Base-by-base conservation (phyloP, 2,113 vertebrate genomes). In the Pelvicachromis taeniatus region DNA sequence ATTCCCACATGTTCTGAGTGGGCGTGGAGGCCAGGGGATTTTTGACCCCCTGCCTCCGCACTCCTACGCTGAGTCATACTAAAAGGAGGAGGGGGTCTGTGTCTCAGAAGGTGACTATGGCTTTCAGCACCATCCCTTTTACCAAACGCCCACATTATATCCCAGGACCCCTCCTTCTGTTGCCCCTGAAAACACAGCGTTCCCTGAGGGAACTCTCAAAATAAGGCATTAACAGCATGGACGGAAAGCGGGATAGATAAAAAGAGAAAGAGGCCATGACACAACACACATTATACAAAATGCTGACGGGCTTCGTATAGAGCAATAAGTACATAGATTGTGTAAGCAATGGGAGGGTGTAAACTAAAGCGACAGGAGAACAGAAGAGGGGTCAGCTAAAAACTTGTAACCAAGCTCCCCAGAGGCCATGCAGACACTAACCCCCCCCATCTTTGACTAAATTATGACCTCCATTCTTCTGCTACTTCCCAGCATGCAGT, bases 41-140 rank as follows among this genome's bases (percentile, higher is more conserved):
- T 93, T 94, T 95, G 93, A 91, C 85, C 94, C 94, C 92, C 85
- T 95, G 95, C 95, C 93, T 96, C 88, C 87, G 40, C 85, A 55
- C 23, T 50, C 79, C 82, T 88, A 52, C 6, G 21, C 90, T 93
- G 90, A 94, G 89, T 95, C 92, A 95, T 84, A 70, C 35, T 33
- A 42, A 73, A 31, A 50, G 19, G 53, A 38, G 77, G 21, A 13
- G 56, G 70, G 61, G 63, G 63, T 82, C 35, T 63, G 19, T 4
- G 29, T 82, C 82, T 86, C 77, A 70, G 81, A 89, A 83, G 90
- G 87, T 85, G 87, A 87, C 84, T 85, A 53, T 3, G 26, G 87
- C 78, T 90, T 73, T 82, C 31, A 65, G 88, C 82, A 54, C 31
- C 9, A 12, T 89, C 77, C 65, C 61, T 84, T 86, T 82, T 38